These are phyloP conservation scores for Holotrichia oblita DNA, from an alignment of 1,140 invertebrate genomes.

Conservation along the genomic window DNA sequence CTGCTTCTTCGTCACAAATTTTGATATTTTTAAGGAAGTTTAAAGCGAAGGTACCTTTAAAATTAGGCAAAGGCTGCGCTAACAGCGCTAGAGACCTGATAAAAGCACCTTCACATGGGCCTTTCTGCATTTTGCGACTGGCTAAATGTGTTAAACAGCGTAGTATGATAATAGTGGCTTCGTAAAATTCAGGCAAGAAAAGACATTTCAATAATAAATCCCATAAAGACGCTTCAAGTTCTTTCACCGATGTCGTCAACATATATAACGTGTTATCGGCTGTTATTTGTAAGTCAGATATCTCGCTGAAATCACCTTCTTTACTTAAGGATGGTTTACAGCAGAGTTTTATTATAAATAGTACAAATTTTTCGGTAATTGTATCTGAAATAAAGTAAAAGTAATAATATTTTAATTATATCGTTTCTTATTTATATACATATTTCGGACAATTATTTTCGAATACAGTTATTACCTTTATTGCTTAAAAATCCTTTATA, in stretches of 20 bases:
- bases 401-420: too few species aligned
- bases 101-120: conserved; percentile 64
- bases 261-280: conserved; percentile 83
- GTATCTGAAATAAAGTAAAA: conserved; percentile 56
- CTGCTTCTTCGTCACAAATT: conserved; percentile 71
- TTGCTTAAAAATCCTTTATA: conserved; percentile 75
- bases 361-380: conserved; percentile 72
- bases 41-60: conserved; percentile 76
- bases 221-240: conserved; percentile 79
- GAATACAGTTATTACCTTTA: conserved; percentile 49
- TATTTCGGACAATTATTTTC: too few species aligned
- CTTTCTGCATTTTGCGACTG: conserved; percentile 62
- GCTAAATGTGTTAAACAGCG: conserved; percentile 74
- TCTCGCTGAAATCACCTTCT: conserved; percentile 62
- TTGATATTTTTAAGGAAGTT: conserved; percentile 74
- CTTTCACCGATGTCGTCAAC: conserved; percentile 84
- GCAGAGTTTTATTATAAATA: conserved; percentile 83
- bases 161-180: conserved; percentile 71
- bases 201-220: conserved; percentile 80
- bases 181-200: conserved; percentile 73
- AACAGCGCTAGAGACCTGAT: conserved; percentile 74
- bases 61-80: conserved; percentile 71
- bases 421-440: too few species aligned
- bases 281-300: conserved; percentile 68
- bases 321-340: conserved; percentile 64